phyloP scores from a whole-genome alignment of 2,797 vertebrate species.

The Alfaro cultratus region DNA sequence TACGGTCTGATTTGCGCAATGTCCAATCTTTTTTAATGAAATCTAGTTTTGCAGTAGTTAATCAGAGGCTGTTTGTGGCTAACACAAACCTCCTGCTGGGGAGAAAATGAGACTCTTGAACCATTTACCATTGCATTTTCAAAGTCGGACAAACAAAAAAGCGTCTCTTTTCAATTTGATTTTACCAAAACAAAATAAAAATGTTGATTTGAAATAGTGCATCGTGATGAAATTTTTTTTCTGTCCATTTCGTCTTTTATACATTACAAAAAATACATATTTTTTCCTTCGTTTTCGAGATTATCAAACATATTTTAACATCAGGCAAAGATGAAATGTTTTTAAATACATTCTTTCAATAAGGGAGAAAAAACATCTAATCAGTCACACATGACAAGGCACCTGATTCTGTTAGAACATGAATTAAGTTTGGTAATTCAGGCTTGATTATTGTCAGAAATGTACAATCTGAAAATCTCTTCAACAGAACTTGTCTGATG shows the following conservation, averaged over 20 bases:
- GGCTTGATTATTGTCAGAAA: neutral
- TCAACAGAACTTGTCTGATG: neutral
- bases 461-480: neutral
- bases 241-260: neutral
- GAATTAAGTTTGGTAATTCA: neutral
- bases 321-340: neutral
- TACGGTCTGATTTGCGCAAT: conserved; percentile 2
- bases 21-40: conserved; percentile 21
- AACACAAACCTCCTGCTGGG: neutral
- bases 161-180: neutral
- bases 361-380: neutral
- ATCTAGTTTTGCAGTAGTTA: conserved; percentile 20
- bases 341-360: neutral
- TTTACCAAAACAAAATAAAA: neutral
- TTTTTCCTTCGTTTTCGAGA: neutral
- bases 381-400: neutral
- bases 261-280: no score
- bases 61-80: conserved; percentile 9
- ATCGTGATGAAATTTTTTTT: neutral
- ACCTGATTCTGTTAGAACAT: neutral
- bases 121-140: conserved; percentile 8
- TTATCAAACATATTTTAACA: neutral
- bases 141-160: neutral
- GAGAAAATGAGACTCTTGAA: conserved; percentile 2
- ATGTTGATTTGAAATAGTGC: neutral